Conservation (phyloP, 2,797 vertebrate genomes). For the Bradypodion pumilum region DNA sequence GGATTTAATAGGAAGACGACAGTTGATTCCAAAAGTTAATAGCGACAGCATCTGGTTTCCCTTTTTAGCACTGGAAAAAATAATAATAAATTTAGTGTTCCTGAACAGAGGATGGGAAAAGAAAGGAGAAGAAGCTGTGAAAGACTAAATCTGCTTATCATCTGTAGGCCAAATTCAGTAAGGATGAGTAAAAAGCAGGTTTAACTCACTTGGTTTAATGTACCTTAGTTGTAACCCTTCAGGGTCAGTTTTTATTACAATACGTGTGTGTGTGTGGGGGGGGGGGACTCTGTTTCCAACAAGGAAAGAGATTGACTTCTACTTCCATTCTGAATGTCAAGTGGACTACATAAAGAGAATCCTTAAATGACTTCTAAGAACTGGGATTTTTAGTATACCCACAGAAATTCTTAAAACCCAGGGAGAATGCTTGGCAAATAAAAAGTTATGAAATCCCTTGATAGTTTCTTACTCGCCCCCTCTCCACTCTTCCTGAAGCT, state of each 20-base stretch:
- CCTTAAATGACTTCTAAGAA: slow-evolving; percentile 63
- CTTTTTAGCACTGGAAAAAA: slow-evolving; percentile 72
- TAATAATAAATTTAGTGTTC: slow-evolving; percentile 75
- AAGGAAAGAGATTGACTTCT: slow-evolving; percentile 48
- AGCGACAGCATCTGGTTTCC: slow-evolving; percentile 82
- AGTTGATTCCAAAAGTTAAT: slow-evolving; percentile 82
- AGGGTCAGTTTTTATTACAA: slow-evolving; percentile 64
- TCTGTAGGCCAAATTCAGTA: slow-evolving; percentile 65
- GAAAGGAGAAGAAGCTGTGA: slow-evolving; percentile 56
- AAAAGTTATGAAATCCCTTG: background rate
- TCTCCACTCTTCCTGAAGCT: background rate
- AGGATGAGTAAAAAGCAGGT: slow-evolving; percentile 60
- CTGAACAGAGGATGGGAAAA: slow-evolving; percentile 35
- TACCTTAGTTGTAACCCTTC: slow-evolving; percentile 63
- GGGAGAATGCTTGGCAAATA: background rate
- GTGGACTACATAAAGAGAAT: slow-evolving; percentile 47
- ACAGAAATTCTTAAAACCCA: background rate
- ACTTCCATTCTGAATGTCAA: slow-evolving; percentile 58
- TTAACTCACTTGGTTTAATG: slow-evolving; percentile 63
- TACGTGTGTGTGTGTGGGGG: too few relatives aligned
- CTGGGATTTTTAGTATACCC: slow-evolving; percentile 63
- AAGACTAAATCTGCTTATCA: slow-evolving; percentile 66
- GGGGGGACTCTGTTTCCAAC: slow-evolving; percentile 45
- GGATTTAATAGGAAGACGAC: slow-evolving; percentile 82
- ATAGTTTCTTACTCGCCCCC: too few relatives aligned